These are phyloP conservation scores for Eugnorisma glareosa DNA, from an alignment of 2,888 invertebrate genomes.

Conservation along the genomic window DNA sequence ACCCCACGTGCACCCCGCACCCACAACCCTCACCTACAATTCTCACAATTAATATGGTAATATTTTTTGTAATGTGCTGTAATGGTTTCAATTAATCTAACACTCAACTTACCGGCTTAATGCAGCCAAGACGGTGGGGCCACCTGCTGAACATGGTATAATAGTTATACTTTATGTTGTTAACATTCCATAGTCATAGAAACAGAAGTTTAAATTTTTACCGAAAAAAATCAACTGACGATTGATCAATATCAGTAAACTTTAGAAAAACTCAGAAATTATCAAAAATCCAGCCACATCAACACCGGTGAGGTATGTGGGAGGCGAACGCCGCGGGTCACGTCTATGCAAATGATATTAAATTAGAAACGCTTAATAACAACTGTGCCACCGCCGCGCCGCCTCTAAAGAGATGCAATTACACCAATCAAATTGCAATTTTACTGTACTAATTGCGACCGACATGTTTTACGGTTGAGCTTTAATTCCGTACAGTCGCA, in stretches of 20 bases:
- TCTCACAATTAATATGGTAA: constrained; percentile 83
- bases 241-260: background rate
- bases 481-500: constrained; percentile 74
- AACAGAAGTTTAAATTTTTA: too few relatives aligned
- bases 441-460: constrained; percentile 87
- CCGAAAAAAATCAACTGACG: too few relatives aligned
- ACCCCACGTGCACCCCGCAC: constrained; percentile 33
- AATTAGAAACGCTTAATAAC: constrained; percentile 90
- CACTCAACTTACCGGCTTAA: constrained; percentile 15
- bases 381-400: constrained; percentile 86
- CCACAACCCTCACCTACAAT: constrained; percentile 67
- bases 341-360: constrained; percentile 90
- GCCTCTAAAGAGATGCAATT: constrained; percentile 89
- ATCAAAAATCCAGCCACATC: background rate
- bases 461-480: constrained; percentile 83
- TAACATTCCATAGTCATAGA: background rate
- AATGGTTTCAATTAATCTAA: constrained; percentile 52
- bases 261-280: background rate
- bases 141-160: background rate
- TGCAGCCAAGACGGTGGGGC: background rate
- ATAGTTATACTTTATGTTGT: background rate
- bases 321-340: constrained; percentile 78
- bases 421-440: constrained; percentile 90
- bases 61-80: constrained; percentile 62
- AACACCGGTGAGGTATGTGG: background rate